Base-by-base conservation (phyloP, 2,888 invertebrate genomes). In the Ethmia dodecea region DNA sequence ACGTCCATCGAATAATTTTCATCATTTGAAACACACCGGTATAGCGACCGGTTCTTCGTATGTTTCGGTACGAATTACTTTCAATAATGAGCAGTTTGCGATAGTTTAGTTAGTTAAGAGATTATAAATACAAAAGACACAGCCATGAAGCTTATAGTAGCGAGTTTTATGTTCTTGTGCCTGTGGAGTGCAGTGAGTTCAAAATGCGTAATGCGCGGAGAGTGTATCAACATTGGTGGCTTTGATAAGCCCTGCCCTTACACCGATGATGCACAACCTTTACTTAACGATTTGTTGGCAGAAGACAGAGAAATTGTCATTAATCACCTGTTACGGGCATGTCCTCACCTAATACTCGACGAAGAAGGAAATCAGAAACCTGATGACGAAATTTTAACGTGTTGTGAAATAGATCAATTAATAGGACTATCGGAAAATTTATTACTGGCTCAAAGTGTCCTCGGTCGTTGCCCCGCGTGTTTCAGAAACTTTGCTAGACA, bases 381-480 rank as follows among this genome's bases (percentile, higher is more conserved):
- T 18, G 41, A 58, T 54, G 73, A 64, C 10, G 63, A 84, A 14
- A 78, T 89, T 5, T 16, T 57, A 2, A 75, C 91, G 0, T 94
- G 94, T 56, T 94, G 94, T 59, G 78, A 89, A 51, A 45, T 49
- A 0, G 42, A 45, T 0, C 92, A 93, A 64, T 53, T 92, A 0
- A 3, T 39, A 0, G 66, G 63, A 2, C 88, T 92, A 83, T 69
- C 88, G 0, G 42, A 60, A 0, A 89, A 87, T 28, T 77, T 95
- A 44, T 46, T 66, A 2, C 72, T 91, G 42, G 92, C 93, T 0
- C 90, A 90, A 28, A 87, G 89, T 33, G 70, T 96, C 0, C 90
- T 95, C 13, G 88, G 90, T 3, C 87, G 96, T 26, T 98, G 98
- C 63, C 93, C 94, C 0, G 89, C 93, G 0, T 98, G 98, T 60